Conservation (phyloP, 2,113 vertebrate species). For the Elephas maximus region DNA sequence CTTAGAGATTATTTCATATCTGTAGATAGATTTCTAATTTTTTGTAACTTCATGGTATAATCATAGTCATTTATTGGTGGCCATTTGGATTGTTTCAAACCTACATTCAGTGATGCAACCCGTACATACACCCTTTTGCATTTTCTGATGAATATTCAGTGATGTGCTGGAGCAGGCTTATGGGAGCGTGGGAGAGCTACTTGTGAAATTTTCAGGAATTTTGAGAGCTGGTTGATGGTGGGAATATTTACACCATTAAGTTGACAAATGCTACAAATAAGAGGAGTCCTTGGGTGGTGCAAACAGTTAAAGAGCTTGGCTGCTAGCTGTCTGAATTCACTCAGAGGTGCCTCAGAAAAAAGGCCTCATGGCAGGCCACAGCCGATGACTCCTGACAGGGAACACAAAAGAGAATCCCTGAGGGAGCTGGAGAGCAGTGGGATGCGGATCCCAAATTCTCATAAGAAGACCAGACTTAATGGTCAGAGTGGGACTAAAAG, state of each 20-base stretch:
- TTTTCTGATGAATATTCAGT: neutral
- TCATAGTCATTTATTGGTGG: neutral
- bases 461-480: too few species aligned
- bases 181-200: neutral
- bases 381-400: too few species aligned
- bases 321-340: too few species aligned
- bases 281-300: too few species aligned
- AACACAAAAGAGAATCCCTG: too few species aligned
- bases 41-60: neutral
- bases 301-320: too few species aligned
- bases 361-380: too few species aligned
- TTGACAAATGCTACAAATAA: neutral
- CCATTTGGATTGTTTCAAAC: neutral
- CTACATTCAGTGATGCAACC: neutral
- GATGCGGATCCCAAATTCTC: too few species aligned
- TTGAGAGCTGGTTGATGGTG: neutral
- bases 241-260: neutral
- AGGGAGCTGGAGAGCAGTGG: too few species aligned
- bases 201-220: neutral
- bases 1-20: neutral
- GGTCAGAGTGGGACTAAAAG: too few species aligned
- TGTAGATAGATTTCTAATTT: neutral
- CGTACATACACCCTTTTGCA: neutral
- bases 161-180: neutral
- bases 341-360: too few species aligned